These are phyloP conservation scores for Meteorus sp. DNA, from an alignment of 1,140 invertebrate species.

Conservation along the genomic window DNA sequence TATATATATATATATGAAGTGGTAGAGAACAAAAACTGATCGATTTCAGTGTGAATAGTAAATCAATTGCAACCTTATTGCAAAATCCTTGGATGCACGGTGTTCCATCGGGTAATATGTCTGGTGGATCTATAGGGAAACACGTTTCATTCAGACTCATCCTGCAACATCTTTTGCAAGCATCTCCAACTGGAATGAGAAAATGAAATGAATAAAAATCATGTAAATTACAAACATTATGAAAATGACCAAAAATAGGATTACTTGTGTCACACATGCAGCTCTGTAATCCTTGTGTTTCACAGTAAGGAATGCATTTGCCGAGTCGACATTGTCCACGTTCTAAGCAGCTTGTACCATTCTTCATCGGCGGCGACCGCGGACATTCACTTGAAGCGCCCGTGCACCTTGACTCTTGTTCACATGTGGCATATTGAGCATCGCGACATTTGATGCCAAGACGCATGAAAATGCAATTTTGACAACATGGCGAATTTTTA, in stretches of 20 bases:
- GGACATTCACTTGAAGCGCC: slow-evolving; percentile 75
- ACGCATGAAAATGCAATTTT: slow-evolving; percentile 83
- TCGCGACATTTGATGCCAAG: slow-evolving; percentile 81
- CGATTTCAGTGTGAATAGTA: slow-evolving; percentile 8
- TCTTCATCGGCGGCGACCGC: slow-evolving; percentile 81
- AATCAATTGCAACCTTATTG: slow-evolving; percentile 70
- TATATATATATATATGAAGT: too few relatives aligned
- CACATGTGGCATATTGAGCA: slow-evolving; percentile 85
- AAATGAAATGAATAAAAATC: slow-evolving; percentile 4
- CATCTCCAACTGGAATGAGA: slow-evolving; percentile 69
- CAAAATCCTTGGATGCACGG: slow-evolving; percentile 96
- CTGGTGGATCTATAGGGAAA: slow-evolving; percentile 82
- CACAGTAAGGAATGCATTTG: slow-evolving; percentile 89
- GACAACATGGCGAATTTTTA: slow-evolving; percentile 93
- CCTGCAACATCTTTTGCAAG: slow-evolving; percentile 88
- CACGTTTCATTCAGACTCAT: slow-evolving; percentile 90
- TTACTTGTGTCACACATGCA: slow-evolving; percentile 94
- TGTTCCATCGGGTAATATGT: slow-evolving; percentile 88
- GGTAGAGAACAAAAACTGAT: slow-evolving; percentile 15
- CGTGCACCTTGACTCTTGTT: slow-evolving; percentile 81
- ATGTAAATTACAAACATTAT: too few relatives aligned
- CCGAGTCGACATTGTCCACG: slow-evolving; percentile 83
- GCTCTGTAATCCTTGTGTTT: slow-evolving; percentile 86
- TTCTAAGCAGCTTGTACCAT: slow-evolving; percentile 85
- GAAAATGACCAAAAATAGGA: slow-evolving; percentile 6